Base-by-base conservation (phyloP, 2,797 vertebrate genomes). In the Morus bassanus region DNA sequence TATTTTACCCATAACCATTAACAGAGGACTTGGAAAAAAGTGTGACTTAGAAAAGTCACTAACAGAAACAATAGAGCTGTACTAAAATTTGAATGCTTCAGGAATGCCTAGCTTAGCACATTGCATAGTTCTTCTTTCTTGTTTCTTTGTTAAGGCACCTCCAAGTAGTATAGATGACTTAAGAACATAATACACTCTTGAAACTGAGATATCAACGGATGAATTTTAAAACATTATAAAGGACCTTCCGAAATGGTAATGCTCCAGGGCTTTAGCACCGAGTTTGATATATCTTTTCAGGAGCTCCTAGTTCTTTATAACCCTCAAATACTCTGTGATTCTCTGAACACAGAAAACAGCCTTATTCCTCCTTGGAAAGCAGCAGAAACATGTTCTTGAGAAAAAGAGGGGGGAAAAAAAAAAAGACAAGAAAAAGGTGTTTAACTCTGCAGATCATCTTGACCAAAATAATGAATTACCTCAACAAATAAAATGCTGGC, bases 221-320 rank as follows among this genome's bases (percentile, higher is more conserved):
- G 35, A 94, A 93, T 95, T 94, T 91, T 68, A 93, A 94, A 95
- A 89, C 39, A 77, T 43, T 93, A 77, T 65, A 85, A 89, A 93
- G 85, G 84, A 92, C 82, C 51, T 84, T 94, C 88, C 80, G 83
- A 89, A 94, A 95, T 67, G 61, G 87, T 80, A 94, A 45, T 54
- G 70, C 65, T 87, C 60, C 60, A 73, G 59, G 80, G 63, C n/a
- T 79, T 76, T 70, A 95, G 53, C 39, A 85, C 27, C 4, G 24
- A 83, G 46, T 75, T 91, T 90, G 77, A 91, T 83, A 11, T 12
- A 85, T 87, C 67, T 93, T 94, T 94, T 82, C 70, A 91, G 80
- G 30, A 95, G 45, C 21, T 96, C 41, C 53, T 53, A 69, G 51
- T 79, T 85, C 72, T 95, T 95, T 60, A 65, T 33, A 78, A 72